phyloP scores from a whole-genome alignment of 2,113 vertebrate species.

The Todiramphus saurophagus region DNA sequence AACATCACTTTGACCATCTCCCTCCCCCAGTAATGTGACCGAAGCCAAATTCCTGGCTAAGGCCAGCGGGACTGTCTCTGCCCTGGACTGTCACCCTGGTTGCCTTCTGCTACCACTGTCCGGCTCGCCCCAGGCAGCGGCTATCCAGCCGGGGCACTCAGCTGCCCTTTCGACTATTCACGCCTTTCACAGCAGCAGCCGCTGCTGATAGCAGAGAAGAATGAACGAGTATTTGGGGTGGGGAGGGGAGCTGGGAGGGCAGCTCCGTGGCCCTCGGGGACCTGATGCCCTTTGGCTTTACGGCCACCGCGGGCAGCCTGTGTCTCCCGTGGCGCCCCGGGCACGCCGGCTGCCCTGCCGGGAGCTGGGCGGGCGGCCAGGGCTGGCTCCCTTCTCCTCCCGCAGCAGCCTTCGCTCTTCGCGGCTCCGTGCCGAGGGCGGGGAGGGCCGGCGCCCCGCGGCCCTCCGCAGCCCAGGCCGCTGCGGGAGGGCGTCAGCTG shows the following conservation, averaged over 20 bases:
- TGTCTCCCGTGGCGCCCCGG: not conserved
- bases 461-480: not conserved
- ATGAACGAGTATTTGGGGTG: not conserved
- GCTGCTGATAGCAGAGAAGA: not conserved
- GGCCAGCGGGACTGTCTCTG: not conserved
- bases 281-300: not conserved
- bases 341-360: not conserved
- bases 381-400: not conserved
- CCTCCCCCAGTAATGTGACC: not conserved
- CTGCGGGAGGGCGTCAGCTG: not conserved
- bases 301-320: not conserved
- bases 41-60: not conserved
- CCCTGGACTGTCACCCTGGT: not conserved
- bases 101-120: not conserved
- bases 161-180: not conserved
- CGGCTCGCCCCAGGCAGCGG: rapidly evolving
- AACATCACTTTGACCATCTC: not conserved
- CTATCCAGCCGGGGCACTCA: not conserved
- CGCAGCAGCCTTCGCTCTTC: not conserved
- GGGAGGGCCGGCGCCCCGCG: not conserved
- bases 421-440: not conserved
- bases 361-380: not conserved
- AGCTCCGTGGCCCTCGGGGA: not conserved
- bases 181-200: not conserved
- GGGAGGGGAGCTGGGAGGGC: not conserved